A percentile compares a stretch with the other conserved stretches of the same genome.
phyloP scores from a whole-genome alignment of 53 echinoderm and acorn worm species.

The Holothuria leucospilota region DNA sequence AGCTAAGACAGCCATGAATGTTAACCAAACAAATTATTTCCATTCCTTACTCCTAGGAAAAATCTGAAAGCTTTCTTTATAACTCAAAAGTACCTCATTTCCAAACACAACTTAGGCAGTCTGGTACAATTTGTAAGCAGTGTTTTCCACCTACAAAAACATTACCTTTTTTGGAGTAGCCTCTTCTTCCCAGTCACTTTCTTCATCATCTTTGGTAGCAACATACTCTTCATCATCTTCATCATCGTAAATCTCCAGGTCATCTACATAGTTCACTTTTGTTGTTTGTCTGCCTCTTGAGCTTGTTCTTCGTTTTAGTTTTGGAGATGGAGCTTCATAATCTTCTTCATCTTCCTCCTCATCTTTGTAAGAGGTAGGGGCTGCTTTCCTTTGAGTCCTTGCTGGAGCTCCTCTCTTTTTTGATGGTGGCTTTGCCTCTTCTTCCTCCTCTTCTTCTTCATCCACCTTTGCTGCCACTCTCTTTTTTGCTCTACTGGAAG shows the following conservation, averaged over 20 bases:
- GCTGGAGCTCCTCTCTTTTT: slow-evolving; percentile 49
- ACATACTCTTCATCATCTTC: slow-evolving; percentile 71
- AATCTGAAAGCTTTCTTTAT: too few relatives aligned
- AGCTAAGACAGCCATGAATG: too few relatives aligned
- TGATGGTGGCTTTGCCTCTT: slow-evolving; percentile 35
- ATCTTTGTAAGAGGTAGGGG: slow-evolving; percentile 24
- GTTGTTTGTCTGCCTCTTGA: slow-evolving; percentile 59
- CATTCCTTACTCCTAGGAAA: too few relatives aligned
- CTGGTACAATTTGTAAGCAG: too few relatives aligned
- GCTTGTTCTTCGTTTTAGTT: slow-evolving; percentile 39
- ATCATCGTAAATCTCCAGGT: slow-evolving; percentile 53
- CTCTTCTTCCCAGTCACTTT: slow-evolving; percentile 90
- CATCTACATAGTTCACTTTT: slow-evolving; percentile 80
- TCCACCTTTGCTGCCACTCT: slow-evolving; percentile 52
- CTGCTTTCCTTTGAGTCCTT: slow-evolving; percentile 12
- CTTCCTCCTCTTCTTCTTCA: slow-evolving; percentile 68
- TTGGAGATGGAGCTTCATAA: slow-evolving; percentile 49
- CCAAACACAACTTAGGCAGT: too few relatives aligned
- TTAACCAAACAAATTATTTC: too few relatives aligned
- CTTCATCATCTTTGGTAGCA: slow-evolving; percentile 60
- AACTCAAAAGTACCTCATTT: too few relatives aligned
- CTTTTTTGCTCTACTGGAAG: slow-evolving; percentile 53
- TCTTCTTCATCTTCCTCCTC: slow-evolving; percentile 63
- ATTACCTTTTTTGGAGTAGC: slow-evolving; percentile 39
- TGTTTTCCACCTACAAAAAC: too few relatives aligned